Evolutionary conservation across 2,113 vertebrate genomes (phyloP), one percentile per base, ranked within the genome.

Genomic region (Syrrhaptes paradoxus): DNA sequence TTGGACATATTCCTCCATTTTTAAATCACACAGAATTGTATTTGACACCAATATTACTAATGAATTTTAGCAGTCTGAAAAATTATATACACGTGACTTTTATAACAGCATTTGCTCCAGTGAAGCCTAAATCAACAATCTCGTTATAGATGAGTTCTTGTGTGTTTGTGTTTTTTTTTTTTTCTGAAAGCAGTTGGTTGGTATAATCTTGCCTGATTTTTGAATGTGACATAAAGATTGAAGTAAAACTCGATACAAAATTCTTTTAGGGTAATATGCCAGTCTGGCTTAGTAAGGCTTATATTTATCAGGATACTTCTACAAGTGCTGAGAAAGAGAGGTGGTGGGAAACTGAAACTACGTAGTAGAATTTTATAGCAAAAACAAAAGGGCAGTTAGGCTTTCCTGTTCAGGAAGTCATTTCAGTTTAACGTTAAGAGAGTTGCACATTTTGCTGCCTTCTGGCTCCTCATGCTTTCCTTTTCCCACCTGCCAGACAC

Each of bases 201-300:
- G 19, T 86, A 80, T 55, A 5, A 38, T 71, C 87, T 78, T 93
- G 25, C 32, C 26, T 74, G 77, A 89, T 92, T 89, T 94, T 96
- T 75, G 52, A 94, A 70, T 51, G 55, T 72, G 38, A 73, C 62
- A 22, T 89, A n/a, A 87, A 95, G 28, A 63, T 91, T 74, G 89
- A 84, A 94, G 77, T 78, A 89, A 94, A 89, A 87, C 31, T 78
- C 81, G 11, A 10, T 84, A 32, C 2, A 1, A 34, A 84, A 63
- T 91, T 93, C 41, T 77, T 81, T 77, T 36, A 62, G 57, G 26
- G 13, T 79, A 25, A 68, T 67, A 67, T 43, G 20, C 34, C 32
- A 43, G 32, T 38, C 80, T 89, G 38, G 29, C 26, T 88, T 72
- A 68, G 54, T 48, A 73, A 65, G 85, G 26, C 11, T 74, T 86